A percentile compares a stretch with the other conserved stretches of the same genome.
Conservation (phyloP, 2,797 vertebrate genomes). For the Enteromius fasciolatus region DNA sequence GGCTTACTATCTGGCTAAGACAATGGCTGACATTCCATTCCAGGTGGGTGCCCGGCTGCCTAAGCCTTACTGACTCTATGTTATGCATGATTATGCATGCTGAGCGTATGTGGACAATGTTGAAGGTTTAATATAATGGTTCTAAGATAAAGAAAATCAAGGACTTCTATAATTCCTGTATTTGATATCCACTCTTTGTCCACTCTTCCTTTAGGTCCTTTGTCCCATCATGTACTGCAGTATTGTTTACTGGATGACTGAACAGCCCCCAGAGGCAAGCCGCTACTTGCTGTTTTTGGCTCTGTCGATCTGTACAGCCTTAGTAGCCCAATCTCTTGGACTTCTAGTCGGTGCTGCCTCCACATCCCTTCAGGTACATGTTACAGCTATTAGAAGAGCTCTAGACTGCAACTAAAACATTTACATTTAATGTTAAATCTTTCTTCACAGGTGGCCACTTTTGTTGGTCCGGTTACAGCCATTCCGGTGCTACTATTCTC, state of each 20-base stretch:
- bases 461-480: constrained; percentile 93
- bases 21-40: constrained; percentile 94
- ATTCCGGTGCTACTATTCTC: constrained; percentile 97
- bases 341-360: constrained; percentile 96
- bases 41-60: constrained; percentile 81
- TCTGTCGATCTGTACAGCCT: constrained; percentile 88
- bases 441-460: constrained; percentile 88
- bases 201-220: constrained; percentile 79
- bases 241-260: constrained; percentile 98
- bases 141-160: neutral
- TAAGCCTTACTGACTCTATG: constrained; percentile 2
- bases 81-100: neutral
- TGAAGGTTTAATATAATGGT: neutral
- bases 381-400: neutral
- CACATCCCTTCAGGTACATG: constrained; percentile 89
- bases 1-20: constrained; percentile 95
- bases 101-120: neutral
- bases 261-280: constrained; percentile 88
- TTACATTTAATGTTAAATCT: neutral
- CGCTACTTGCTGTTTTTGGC: constrained; percentile 94
- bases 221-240: constrained; percentile 95
- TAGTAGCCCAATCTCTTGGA: constrained; percentile 96
- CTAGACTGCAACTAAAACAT: neutral
- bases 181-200: constrained; percentile 24
- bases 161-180: neutral